Conservation (phyloP, 2,888 invertebrate genomes). For the Ashinkailepas kermadecensis region DNA sequence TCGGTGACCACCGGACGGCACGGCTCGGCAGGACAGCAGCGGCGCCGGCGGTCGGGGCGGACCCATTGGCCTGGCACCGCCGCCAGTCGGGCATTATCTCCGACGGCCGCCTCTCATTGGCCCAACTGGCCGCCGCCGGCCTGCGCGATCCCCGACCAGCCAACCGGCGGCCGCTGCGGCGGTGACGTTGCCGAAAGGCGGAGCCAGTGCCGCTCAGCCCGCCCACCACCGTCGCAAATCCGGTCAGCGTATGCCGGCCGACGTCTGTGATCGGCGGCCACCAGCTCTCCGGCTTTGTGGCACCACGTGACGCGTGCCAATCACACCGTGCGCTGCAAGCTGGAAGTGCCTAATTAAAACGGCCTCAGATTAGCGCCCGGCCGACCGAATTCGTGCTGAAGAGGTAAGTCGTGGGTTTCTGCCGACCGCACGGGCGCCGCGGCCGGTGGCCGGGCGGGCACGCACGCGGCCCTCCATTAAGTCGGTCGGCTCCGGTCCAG, state of each 20-base stretch:
- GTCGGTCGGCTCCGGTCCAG: background rate
- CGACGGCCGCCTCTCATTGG: background rate
- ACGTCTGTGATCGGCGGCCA: background rate
- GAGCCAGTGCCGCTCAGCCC: background rate
- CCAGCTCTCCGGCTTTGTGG: background rate
- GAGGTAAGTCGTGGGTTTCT: slow-evolving; percentile 6
- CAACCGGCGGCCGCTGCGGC: background rate
- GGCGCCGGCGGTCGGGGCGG: too few relatives aligned
- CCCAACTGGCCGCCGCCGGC: background rate
- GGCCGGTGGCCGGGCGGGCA: background rate
- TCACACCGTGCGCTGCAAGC: background rate
- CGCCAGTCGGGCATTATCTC: background rate
- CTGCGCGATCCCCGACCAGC: background rate
- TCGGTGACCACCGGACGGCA: too few relatives aligned
- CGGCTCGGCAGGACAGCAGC: too few relatives aligned
- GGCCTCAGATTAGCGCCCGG: background rate
- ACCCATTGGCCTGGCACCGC: too few relatives aligned
- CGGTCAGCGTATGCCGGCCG: background rate
- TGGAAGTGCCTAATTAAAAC: slow-evolving; percentile 19
- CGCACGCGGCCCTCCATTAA: background rate
- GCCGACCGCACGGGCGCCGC: background rate
- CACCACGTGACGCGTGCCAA: slow-evolving; percentile 1
- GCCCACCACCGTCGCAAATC: background rate
- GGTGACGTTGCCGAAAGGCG: background rate
- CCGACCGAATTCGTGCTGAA: background rate